Evolutionary conservation across 1,140 invertebrate genomes (phyloP), one percentile per base, ranked within the genome.

Genomic region (Leguminivora glycinivorella): DNA sequence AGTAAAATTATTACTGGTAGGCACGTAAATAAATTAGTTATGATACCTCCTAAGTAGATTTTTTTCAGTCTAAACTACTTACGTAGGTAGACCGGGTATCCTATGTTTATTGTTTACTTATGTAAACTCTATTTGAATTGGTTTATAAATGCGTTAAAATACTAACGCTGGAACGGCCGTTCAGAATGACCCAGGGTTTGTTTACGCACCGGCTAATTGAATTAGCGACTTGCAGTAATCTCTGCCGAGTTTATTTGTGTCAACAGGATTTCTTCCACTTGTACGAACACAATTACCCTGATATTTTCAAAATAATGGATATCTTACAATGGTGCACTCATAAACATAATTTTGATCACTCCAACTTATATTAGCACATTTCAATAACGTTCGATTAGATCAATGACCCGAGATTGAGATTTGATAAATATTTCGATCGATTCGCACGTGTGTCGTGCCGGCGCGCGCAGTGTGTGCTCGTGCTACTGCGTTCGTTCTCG

Each of bases 401-500:
- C 58, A 63, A 47, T 14, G 69, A 70, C 56, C 69, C 56, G 29
- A 1, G 29, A 56, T n/a, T 17, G n/a, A 52, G 68, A 66, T 47
- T 43, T 17, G 25, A 38, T 69, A 14, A 29, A 70, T 31, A 72
- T 69, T 68, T 66, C 68, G 69, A 31, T 56, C 22, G 71, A 25
- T 34, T 25, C 69, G 70, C 75, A 78, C 82, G 76, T 80, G 77
- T 67, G 34, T 9, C 43, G 67, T 52, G 34, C 25, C 67, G 71
- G 70, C 72, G 72, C 72, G 72, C 67, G 69, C 67, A 68, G 67
- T 52, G 77, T 78, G 68, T 38, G 74, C 70, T 72, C 79, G 29
- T 26, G n/a, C 17, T 71, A 73, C 70, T 70, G 81, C 89, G 89
- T 89, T 81, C 79, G 76, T 58, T 72, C 84, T 80, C 81, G 80